Base-by-base conservation (phyloP, 2,888 invertebrate species). In the Gibbula magus region DNA sequence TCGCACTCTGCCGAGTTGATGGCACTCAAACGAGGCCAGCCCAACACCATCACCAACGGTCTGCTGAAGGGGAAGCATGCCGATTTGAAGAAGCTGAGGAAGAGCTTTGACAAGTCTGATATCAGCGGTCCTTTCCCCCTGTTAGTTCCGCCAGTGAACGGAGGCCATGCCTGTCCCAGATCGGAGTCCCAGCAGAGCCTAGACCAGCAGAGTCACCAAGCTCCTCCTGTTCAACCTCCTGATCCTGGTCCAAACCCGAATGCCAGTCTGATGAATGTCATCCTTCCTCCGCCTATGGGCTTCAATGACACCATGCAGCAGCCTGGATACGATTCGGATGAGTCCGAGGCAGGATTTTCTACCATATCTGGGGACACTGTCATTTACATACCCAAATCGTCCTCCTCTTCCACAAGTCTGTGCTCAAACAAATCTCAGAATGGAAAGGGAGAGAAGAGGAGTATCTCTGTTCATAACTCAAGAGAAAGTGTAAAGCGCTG, bases 1-100 rank as follows among this genome's bases (percentile, higher is more conserved):
- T 84, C 84, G 18, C 70, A 67, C n/a, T 85, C 84, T 20, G 75
- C 83, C 0, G 85, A 84, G 16, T 53, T 76, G 35, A 73, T 74
- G 75, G 80, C 82, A 32, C 77, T 89, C 16, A 82, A 83, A 56
- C 84, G 91, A 39, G 91, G 91, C 0, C 83, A 84, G 53, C 91
- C 91, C 7, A 91, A 91, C 83, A 88, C 90, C 16, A 77, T 90
- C 18, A 84, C 82, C 51, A 87, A 87, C 67, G 91, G 91, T 4
- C 82, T 91, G 74, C 78, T 87, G 66, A 85, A 87, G 51, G 87
- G 88, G 0, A 84, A 88, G 77, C 80, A 84, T n/a, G 81, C 78
- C 39, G 85, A 87, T 54, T 84, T 86, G 10, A 82, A 82, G 32
- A 88, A 88, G 73, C 78, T 87, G 45, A 76, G 89, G n/a, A 76